A percentile compares a stretch with the other conserved stretches of the same genome.
phyloP scores from a whole-genome alignment of 2,113 vertebrate genomes.

The Etia nguti region DNA sequence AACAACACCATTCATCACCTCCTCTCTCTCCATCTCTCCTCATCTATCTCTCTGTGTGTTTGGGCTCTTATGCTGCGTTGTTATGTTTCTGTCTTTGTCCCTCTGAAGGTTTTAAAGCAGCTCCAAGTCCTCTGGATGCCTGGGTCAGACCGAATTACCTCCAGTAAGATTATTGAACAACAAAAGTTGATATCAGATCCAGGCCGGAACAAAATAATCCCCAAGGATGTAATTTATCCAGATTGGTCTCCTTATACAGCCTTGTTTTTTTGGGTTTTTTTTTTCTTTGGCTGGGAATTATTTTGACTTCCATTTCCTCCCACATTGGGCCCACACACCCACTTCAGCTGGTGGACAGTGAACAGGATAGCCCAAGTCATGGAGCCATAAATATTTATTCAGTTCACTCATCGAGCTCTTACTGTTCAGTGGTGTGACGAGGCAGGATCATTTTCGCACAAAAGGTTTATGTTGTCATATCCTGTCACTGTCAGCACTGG shows the following conservation, averaged over 20 bases:
- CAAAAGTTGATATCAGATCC: conserved; percentile 18
- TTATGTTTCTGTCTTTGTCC: conserved; percentile 51
- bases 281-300: conserved; percentile 14
- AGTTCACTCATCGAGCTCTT: conserved; percentile 39
- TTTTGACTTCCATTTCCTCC: conserved; percentile 38
- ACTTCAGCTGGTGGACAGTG: neutral
- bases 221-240: conserved; percentile 26
- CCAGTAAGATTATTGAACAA: conserved; percentile 1
- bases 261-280: neutral
- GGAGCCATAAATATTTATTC: conserved; percentile 56
- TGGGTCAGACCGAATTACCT: conserved; percentile 42
- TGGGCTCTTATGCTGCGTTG: conserved; percentile 40
- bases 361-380: conserved; percentile 20
- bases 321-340: conserved; percentile 13
- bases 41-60: conserved; percentile 43
- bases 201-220: conserved; percentile 6
- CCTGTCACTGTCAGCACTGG: conserved; percentile 22
- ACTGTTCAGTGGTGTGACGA: conserved; percentile 21
- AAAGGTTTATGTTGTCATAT: conserved; percentile 42
- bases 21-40: conserved; percentile 25
- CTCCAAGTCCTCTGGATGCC: conserved; percentile 41
- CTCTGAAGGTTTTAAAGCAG: conserved; percentile 23
- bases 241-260: neutral
- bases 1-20: conserved; percentile 70
- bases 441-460: conserved; percentile 24